A percentile compares a stretch with the other conserved stretches of the same genome.
These are phyloP conservation scores for Asbolus verrucosus DNA, from an alignment of 1,140 invertebrate species.

Conservation along the genomic window DNA sequence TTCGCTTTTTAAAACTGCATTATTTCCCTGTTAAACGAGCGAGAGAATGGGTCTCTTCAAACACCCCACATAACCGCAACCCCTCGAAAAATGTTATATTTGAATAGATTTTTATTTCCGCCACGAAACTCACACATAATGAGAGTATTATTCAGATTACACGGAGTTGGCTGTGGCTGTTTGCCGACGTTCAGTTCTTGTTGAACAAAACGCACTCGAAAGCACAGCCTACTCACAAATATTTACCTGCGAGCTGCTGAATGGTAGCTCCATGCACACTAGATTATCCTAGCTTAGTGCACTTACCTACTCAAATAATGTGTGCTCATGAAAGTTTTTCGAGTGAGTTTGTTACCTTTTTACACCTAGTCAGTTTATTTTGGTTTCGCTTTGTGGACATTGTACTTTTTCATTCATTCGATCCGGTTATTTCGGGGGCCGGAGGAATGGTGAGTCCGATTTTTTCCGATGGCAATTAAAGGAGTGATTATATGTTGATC, in stretches of 20 bases:
- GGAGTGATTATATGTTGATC: constrained; percentile 6
- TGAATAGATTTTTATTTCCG: constrained; percentile 54
- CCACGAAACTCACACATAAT: constrained; percentile 53
- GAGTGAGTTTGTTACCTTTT: constrained; percentile 9
- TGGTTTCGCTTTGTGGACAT: too few relatives aligned
- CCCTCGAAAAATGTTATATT: constrained; percentile 45
- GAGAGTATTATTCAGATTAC: constrained; percentile 54
- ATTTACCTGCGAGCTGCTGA: constrained; percentile 49
- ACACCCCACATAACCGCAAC: constrained; percentile 41
- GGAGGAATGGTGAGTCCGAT: background rate
- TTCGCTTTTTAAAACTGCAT: constrained; percentile 15
- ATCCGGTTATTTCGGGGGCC: too few relatives aligned
- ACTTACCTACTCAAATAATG: constrained; percentile 32
- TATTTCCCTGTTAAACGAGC: constrained; percentile 30
- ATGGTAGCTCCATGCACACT: constrained; percentile 27
- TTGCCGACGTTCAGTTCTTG: constrained; percentile 37
- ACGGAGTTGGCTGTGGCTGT: constrained; percentile 38
- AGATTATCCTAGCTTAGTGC: constrained; percentile 50
- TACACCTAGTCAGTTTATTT: constrained; percentile 17
- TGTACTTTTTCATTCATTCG: too few relatives aligned
- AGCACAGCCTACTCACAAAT: constrained; percentile 47
- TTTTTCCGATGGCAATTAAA: background rate
- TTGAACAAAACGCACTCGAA: constrained; percentile 48
- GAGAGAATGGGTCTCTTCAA: constrained; percentile 28
- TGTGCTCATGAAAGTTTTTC: background rate